Conservation (phyloP, 2,797 vertebrate species). For the Semotilus atromaculatus region DNA sequence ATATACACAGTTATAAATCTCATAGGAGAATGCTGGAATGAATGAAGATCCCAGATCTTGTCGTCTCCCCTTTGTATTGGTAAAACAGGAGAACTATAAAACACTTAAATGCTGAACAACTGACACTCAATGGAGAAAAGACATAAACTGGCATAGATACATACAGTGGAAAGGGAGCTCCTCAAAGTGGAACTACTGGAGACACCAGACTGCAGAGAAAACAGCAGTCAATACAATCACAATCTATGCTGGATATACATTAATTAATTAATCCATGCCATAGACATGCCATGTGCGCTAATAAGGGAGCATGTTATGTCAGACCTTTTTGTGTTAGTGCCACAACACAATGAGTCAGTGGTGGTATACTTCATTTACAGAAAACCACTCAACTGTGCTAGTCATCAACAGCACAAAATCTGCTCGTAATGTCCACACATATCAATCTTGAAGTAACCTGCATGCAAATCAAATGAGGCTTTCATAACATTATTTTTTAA, state of each 20-base stretch:
- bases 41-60: not conserved
- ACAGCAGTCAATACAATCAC: conserved; percentile 58
- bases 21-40: not conserved
- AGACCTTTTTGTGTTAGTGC: conserved; percentile 16
- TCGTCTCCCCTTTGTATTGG: not conserved
- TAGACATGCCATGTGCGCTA: not conserved
- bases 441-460: not conserved
- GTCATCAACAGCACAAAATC: conserved; percentile 17
- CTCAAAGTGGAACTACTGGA: conserved; percentile 76
- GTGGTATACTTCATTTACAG: not conserved
- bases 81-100: not conserved
- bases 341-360: not conserved
- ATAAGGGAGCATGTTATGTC: not conserved
- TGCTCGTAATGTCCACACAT: not conserved
- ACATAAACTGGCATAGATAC: conserved; percentile 63
- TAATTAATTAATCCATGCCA: not conserved
- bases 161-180: conserved; percentile 82
- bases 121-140: not conserved
- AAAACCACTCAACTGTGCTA: not conserved
- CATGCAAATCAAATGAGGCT: conserved; percentile 3
- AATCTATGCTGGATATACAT: not conserved
- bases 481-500: not conserved
- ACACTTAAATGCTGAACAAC: not conserved
- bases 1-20: not conserved
- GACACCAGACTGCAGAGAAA: conserved; percentile 76